These are phyloP conservation scores for Fulmarus glacialis DNA, from an alignment of 2,113 vertebrate genomes.

Conservation along the genomic window DNA sequence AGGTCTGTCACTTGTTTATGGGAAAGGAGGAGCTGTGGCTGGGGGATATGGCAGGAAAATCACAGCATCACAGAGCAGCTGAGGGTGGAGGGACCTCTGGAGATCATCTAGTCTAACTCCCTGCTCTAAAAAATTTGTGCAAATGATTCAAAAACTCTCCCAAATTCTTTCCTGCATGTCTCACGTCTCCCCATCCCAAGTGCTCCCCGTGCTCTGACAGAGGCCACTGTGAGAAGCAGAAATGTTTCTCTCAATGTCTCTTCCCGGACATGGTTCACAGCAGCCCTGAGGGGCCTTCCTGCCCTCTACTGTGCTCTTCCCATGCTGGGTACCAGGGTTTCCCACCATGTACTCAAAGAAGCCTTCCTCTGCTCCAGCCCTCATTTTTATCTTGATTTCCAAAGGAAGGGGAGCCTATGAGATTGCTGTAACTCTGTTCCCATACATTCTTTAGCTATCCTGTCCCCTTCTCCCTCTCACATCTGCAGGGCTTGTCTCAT, in stretches of 20 bases:
- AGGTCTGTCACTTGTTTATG: background rate
- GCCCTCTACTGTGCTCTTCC: background rate
- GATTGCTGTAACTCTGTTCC: background rate
- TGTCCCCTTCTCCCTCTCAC: background rate
- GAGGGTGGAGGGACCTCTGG: background rate
- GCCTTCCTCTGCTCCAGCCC: background rate
- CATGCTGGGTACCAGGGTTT: accelerated
- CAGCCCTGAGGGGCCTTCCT: background rate
- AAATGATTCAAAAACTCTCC: background rate
- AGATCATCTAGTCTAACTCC: background rate
- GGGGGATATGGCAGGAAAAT: background rate
- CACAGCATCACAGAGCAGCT: background rate
- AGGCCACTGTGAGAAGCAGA: background rate
- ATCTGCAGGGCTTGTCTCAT: background rate
- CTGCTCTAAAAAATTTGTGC: background rate
- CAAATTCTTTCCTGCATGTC: background rate
- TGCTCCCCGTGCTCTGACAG: background rate
- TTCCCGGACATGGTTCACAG: background rate
- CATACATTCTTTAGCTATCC: background rate
- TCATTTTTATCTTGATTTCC: background rate
- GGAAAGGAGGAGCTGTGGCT: background rate
- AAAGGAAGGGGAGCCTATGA: background rate
- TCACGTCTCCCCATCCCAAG: background rate
- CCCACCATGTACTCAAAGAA: background rate
- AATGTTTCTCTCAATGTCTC: background rate